Conservation (phyloP, 2,113 vertebrate genomes). For the Pomatorhinus ruficollis region DNA sequence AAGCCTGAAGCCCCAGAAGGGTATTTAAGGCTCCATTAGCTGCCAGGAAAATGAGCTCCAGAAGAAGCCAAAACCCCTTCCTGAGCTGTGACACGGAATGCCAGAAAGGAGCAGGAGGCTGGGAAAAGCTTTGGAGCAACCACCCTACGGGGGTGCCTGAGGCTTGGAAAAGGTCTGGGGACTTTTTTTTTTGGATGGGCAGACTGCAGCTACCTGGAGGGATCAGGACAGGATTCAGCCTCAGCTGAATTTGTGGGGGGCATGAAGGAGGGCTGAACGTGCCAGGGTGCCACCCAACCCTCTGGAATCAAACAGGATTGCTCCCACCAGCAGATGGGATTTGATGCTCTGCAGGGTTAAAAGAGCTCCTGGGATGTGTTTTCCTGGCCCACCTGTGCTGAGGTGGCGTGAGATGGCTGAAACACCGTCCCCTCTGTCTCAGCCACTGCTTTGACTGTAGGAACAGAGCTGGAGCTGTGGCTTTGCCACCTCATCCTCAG, state of each 20-base stretch:
- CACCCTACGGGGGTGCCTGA: rapidly evolving
- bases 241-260: neutral
- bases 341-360: neutral
- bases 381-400: neutral
- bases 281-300: neutral
- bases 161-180: neutral
- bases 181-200: neutral
- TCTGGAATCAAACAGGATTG: rapidly evolving
- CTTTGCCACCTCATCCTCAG: neutral
- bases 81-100: neutral
- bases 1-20: neutral
- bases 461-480: neutral
- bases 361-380: neutral
- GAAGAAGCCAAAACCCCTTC: conserved; percentile 16
- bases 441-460: rapidly evolving
- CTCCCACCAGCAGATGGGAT: rapidly evolving
- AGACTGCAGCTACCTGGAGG: neutral
- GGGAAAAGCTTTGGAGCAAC: neutral
- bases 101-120: neutral
- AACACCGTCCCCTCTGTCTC: rapidly evolving
- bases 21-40: conserved; percentile 47
- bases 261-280: rapidly evolving
- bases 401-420: rapidly evolving
- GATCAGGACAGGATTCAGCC: neutral
- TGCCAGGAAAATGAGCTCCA: conserved; percentile 37